Evolutionary conservation across 2,888 invertebrate species (phyloP), one percentile per base, ranked within the genome.

Genomic region (Lepidochrysops patricia): DNA sequence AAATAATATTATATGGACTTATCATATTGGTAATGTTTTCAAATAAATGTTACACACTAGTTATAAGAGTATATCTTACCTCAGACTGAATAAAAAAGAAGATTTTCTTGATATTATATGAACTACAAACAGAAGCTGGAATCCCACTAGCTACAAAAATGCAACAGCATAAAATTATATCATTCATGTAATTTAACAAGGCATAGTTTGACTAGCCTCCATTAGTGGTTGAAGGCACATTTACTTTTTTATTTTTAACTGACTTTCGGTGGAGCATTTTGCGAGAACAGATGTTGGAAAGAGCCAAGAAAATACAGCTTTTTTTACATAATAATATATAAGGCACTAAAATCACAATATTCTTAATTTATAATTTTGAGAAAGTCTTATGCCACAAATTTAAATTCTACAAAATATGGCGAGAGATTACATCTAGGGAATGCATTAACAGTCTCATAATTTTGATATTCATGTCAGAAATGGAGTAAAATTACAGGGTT

Each of bases 271-370:
- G n/a, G n/a, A 29, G 2, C 29, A 43, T 12, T 43, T 43, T 23
- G 19, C 19, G 23, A 43, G 23, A 50, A 58, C 29, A 34, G 57
- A 25, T 34, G 27, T 52, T 49, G 15, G 58, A 60, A 60, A 35
- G 37, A 58, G n/a, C 26, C 57, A 61, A 56, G 58, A 37, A 26
- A 61, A 61, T 63, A 59, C 59, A 52, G 57, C 57, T 57, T n/a
- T n/a, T n/a, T n/a, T n/a, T 43, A 19, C 26, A 15, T 26, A 63
- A 57, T 64, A 65, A 63, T 57, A 73, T 73, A 79, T 79, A 83
- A 83, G 84, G 84, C 83, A 84, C 83, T 75, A 72, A 68, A 76
- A 84, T 82, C 80, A 84, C 83, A 76, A 72, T 65, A 58, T 62
- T 48, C 58, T 57, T 61, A 59, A 61, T 61, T 56, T 60, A 60